Base-by-base conservation (phyloP, 2,113 vertebrate species). In the Rattus rattus region DNA sequence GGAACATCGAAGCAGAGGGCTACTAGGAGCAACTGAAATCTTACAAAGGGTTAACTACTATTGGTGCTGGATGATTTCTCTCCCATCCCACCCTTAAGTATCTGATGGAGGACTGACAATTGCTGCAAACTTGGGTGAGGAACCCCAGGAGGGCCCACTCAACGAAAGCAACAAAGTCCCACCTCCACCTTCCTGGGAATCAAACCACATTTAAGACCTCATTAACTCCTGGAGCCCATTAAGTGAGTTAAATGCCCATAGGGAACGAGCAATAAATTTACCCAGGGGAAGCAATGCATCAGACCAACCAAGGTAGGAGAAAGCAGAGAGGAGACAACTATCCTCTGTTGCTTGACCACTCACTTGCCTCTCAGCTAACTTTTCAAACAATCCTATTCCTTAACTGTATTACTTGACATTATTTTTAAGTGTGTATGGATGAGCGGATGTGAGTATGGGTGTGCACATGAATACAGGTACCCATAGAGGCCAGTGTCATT, bases 211-310 rank as follows among this genome's bases (percentile, higher is more conserved):
- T 0, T 72, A 17, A 28, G 28, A 67, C 88, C 47, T 93, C 67
- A 39, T 77, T 89, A 77, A 72, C 9, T 63, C 65, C 22, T 47
- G 26, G 28, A 69, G 30, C 69, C 89, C 88, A 94, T 77, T 43
- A 36, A 90, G 28, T 67, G 16, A 86, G 39, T 80, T 73, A 43
- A 96, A 63, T 30, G n/a, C 30, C 33, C 70, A 36, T 1, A 0
- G 22, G 70, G 52, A 92, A 65, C 1, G 2, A 77, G 24, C 39
- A 19, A 86, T 81, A 81, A 92, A 95, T 81, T 83, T 67, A 95
- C 88, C 73, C 30, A 43, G 73, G 75, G 61, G 81, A 95, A 87
- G 65, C 92, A 95, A 86, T 87, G 81, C 88, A 90, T 8, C 39
- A 36, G 52, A 69, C 94, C 77, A 56, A 28, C 75, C 86, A 94